Evolutionary conservation across 2,113 vertebrate genomes (phyloP).

Genomic region (Pangasianodon gigas): DNA sequence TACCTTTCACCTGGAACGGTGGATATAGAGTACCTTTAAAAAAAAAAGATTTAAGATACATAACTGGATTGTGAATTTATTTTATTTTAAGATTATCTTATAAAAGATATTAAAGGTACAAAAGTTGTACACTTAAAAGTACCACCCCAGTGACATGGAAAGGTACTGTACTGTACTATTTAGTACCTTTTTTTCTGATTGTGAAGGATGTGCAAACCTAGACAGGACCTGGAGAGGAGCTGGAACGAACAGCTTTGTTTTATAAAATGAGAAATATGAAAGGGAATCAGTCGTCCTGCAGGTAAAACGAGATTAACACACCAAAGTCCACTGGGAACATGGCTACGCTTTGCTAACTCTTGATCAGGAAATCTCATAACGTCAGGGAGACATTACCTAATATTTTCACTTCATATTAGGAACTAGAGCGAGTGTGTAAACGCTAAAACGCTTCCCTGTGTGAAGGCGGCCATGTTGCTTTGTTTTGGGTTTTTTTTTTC

Average conservation of each 20-base stretch:
- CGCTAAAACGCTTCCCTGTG: background rate
- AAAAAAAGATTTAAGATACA: background rate
- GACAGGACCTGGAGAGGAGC: constrained; percentile 22
- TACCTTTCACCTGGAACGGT: background rate
- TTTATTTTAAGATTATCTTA: background rate
- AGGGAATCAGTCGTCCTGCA: constrained; percentile 44
- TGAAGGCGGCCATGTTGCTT: background rate
- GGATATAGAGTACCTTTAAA: background rate
- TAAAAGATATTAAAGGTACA: no score
- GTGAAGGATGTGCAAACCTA: background rate
- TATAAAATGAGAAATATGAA: constrained; percentile 36
- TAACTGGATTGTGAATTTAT: background rate
- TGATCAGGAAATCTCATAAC: constrained; percentile 44
- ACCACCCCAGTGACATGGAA: background rate
- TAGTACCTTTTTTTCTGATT: background rate
- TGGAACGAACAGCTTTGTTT: background rate
- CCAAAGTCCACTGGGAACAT: constrained; percentile 46
- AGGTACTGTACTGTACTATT: background rate
- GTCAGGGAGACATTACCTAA: constrained; percentile 50
- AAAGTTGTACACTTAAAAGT: background rate
- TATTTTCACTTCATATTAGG: constrained; percentile 33
- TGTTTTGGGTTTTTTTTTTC: background rate
- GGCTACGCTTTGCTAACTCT: constrained; percentile 44
- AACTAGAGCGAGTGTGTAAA: background rate
- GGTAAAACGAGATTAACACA: constrained; percentile 57